Evolutionary conservation across 2,113 vertebrate species (phyloP).

Genomic region (Catharus fuscescens): DNA sequence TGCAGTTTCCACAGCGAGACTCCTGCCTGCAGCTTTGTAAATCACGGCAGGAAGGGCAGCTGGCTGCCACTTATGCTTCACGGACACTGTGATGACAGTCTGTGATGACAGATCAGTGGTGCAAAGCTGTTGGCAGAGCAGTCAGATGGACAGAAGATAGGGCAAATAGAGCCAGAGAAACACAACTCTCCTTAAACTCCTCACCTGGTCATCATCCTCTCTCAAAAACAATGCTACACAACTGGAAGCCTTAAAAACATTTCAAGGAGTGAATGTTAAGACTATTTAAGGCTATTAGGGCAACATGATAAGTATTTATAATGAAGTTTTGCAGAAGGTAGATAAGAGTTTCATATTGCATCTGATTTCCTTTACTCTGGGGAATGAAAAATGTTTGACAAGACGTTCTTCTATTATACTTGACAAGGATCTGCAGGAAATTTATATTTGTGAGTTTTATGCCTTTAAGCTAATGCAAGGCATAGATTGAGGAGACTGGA

Average conservation of each 20-base stretch:
- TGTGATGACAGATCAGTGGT: neutral
- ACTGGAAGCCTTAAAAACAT: neutral
- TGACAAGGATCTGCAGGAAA: neutral
- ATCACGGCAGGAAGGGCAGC: neutral
- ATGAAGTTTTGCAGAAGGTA: neutral
- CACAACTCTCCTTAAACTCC: neutral
- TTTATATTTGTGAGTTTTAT: neutral
- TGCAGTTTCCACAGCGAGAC: neutral
- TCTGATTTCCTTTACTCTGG: fast-evolving
- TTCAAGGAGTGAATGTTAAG: neutral
- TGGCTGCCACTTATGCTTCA: neutral
- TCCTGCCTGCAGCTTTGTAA: neutral
- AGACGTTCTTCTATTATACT: neutral
- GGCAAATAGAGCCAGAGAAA: neutral
- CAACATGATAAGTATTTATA: neutral
- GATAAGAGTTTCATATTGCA: neutral
- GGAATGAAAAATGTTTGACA: neutral
- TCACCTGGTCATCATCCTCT: neutral
- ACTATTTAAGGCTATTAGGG: neutral
- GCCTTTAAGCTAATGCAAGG: neutral
- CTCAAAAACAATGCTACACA: neutral
- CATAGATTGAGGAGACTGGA: neutral
- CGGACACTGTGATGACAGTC: neutral
- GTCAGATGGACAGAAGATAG: neutral
- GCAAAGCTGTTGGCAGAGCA: neutral